A percentile compares a stretch with the other conserved stretches of the same genome.
phyloP scores from a whole-genome alignment of 2,797 vertebrate genomes.

The Poeciliopsis infans region DNA sequence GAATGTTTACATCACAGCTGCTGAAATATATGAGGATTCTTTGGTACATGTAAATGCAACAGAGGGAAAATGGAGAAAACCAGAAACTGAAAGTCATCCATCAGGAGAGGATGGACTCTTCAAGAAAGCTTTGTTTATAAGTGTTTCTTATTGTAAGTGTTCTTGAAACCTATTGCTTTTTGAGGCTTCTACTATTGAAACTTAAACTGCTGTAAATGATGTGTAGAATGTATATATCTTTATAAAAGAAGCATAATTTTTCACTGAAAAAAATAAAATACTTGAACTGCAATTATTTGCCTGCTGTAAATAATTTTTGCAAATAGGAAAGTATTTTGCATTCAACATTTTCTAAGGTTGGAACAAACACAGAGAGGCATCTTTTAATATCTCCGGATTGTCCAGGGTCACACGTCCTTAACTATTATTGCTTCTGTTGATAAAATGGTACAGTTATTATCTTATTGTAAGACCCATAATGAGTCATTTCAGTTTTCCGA shows the following conservation, averaged over 20 bases:
- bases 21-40: conserved; percentile 20
- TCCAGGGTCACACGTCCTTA: not conserved
- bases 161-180: not conserved
- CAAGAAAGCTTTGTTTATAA: conserved; percentile 26
- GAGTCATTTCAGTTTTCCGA: not conserved
- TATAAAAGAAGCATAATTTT: not conserved
- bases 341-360: not conserved
- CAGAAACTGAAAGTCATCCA: not conserved
- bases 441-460: not conserved
- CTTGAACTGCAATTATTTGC: not conserved
- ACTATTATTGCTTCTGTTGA: not conserved
- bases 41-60: not conserved
- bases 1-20: conserved; percentile 29
- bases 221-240: not conserved
- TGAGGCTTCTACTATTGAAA: no score
- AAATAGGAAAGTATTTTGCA: not conserved
- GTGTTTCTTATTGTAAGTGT: conserved; percentile 33
- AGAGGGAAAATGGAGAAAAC: conserved; percentile 13
- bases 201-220: no score
- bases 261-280: not conserved
- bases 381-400: not conserved
- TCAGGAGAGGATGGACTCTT: conserved; percentile 7
- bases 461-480: not conserved
- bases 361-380: not conserved
- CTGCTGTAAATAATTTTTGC: not conserved